These are phyloP conservation scores for Copidosoma aretas DNA, from an alignment of 2,888 invertebrate species.

Conservation along the genomic window DNA sequence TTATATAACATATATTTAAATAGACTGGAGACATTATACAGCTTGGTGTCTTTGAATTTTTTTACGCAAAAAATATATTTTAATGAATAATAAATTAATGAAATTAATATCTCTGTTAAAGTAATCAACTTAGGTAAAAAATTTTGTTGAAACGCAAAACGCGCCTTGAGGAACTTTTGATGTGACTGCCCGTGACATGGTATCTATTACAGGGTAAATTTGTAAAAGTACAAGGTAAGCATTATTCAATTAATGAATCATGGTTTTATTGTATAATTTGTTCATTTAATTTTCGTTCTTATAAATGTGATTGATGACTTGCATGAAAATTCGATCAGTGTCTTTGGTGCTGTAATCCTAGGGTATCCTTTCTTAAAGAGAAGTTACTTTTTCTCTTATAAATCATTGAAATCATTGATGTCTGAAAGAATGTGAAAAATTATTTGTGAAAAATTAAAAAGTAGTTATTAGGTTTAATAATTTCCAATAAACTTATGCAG, in stretches of 20 bases:
- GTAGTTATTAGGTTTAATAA: no score
- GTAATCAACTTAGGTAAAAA: constrained; percentile 52
- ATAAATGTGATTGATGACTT: constrained; percentile 31
- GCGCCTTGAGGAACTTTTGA: no score
- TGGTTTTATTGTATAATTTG: constrained; percentile 19
- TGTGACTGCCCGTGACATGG: constrained; percentile 1
- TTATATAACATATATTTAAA: no score
- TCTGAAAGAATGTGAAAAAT: no score
- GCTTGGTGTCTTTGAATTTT: no score
- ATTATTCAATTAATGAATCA: constrained; percentile 24
- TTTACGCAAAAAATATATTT: no score
- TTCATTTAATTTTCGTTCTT: constrained; percentile 34
- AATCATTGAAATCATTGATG: no score
- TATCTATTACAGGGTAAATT: constrained; percentile 45
- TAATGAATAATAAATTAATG: no score
- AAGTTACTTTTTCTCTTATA: no score
- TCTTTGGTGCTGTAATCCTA: constrained; percentile 6
- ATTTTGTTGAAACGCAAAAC: constrained; percentile 46
- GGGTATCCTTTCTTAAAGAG: background rate
- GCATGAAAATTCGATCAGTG: constrained; percentile 37
- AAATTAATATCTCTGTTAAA: background rate
- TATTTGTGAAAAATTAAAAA: no score
- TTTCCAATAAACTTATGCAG: background rate
- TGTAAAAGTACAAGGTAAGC: constrained; percentile 34
- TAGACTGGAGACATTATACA: no score